Evolutionary conservation across 2,113 vertebrate genomes (phyloP).

Genomic region (Chaetorhynchus papuensis): DNA sequence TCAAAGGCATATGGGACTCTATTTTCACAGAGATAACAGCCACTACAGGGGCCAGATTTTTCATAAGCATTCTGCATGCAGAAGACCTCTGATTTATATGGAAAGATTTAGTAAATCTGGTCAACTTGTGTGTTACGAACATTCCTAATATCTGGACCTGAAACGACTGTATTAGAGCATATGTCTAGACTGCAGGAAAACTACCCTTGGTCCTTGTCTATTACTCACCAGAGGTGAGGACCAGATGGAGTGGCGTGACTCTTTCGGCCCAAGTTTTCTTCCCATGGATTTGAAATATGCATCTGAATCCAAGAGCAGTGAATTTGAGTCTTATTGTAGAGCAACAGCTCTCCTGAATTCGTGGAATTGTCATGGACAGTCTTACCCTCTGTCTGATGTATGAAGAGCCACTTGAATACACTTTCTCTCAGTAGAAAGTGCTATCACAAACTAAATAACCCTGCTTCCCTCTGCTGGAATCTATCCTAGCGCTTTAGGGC

Average conservation of each 20-base stretch:
- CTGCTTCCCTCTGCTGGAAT: not conserved
- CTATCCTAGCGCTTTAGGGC: not conserved
- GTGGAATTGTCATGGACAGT: not conserved
- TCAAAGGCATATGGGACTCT: not conserved
- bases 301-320: not conserved
- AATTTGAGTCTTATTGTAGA: not conserved
- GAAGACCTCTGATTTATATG: not conserved
- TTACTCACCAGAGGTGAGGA: not conserved
- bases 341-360: not conserved
- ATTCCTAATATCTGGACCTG: not conserved
- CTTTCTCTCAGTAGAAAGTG: not conserved
- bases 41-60: not conserved
- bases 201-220: not conserved
- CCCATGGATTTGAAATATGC: not conserved
- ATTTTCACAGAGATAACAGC: not conserved
- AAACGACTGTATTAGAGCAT: not conserved
- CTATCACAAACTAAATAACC: not conserved
- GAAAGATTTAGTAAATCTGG: not conserved
- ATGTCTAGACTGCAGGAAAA: not conserved
- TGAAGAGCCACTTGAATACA: not conserved
- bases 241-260: not conserved
- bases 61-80: not conserved
- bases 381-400: not conserved
- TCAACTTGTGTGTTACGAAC: not conserved
- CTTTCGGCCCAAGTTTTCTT: not conserved